Evolutionary conservation across 2,888 invertebrate genomes (phyloP).

Genomic region (Coleophora deauratella): DNA sequence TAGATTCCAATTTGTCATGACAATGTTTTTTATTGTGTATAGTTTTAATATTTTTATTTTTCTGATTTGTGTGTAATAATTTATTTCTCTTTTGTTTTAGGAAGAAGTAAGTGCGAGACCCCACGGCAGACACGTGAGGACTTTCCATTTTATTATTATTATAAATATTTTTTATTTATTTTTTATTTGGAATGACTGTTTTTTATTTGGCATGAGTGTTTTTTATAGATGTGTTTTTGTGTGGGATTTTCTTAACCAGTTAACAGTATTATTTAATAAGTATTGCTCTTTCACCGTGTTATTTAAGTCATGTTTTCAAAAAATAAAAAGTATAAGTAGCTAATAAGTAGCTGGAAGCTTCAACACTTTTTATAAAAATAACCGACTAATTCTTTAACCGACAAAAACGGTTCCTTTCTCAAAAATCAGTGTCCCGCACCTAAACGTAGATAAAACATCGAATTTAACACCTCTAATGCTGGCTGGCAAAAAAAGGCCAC

Average conservation of each 20-base stretch:
- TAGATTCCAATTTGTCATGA: neutral
- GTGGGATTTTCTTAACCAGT: too few relatives aligned
- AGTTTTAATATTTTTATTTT: slow-evolving; percentile 1
- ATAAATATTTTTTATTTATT: neutral
- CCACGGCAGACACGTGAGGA: slow-evolving; percentile 57
- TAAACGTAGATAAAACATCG: slow-evolving; percentile 10
- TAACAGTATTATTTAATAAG: too few relatives aligned
- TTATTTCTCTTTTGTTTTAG: slow-evolving; percentile 64
- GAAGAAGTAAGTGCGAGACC: slow-evolving; percentile 72
- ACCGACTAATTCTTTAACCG: too few relatives aligned
- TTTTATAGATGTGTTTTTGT: neutral
- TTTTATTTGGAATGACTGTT: neutral
- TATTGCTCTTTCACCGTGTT: too few relatives aligned
- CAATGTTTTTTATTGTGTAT: neutral
- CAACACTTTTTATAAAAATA: neutral
- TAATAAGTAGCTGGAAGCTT: too few relatives aligned
- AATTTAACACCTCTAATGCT: slow-evolving; percentile 12
- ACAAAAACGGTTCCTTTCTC: neutral
- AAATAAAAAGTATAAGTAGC: too few relatives aligned
- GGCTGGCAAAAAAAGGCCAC: neutral
- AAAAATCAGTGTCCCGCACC: neutral
- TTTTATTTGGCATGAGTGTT: neutral
- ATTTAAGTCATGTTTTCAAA: too few relatives aligned
- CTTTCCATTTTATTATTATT: slow-evolving; percentile 5
- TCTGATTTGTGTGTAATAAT: slow-evolving; percentile 24